Evolutionary conservation across 1,140 invertebrate genomes (phyloP).

Genomic region (Lepidotrigona ventralis): DNA sequence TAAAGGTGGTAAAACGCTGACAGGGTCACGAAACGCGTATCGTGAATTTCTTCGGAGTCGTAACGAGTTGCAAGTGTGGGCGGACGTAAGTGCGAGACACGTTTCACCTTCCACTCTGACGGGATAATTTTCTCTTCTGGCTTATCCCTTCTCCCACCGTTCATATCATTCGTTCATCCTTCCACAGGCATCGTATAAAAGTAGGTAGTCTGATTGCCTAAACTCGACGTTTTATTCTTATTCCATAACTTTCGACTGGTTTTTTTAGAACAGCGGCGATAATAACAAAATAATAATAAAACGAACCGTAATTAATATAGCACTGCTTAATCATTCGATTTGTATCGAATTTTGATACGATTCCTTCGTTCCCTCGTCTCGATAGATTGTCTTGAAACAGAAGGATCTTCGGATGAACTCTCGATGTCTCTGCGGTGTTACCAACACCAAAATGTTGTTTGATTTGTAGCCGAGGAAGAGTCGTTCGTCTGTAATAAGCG

Average conservation of each 20-base stretch:
- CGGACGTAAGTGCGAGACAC: constrained; percentile 71
- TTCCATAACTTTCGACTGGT: neutral
- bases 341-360: neutral
- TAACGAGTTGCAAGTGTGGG: constrained; percentile 76
- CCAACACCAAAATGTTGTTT: constrained; percentile 58
- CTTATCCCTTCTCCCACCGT: constrained; percentile 55
- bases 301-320: too few species aligned
- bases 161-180: constrained; percentile 63
- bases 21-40: constrained; percentile 70
- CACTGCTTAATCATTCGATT: neutral
- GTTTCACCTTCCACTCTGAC: constrained; percentile 67
- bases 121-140: constrained; percentile 73
- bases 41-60: constrained; percentile 55
- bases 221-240: neutral
- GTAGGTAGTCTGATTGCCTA: constrained; percentile 23
- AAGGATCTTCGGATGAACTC: neutral
- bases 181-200: constrained; percentile 24
- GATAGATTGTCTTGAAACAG: neutral
- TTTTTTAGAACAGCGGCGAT: neutral
- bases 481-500: constrained; percentile 60
- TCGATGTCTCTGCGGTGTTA: constrained; percentile 5
- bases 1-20: constrained; percentile 75
- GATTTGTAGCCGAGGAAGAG: constrained; percentile 62
- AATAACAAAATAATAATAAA: too few species aligned
- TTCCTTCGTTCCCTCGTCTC: neutral